Evolutionary conservation across 2,888 invertebrate genomes (phyloP), one percentile per base, ranked within the genome.

Genomic region (Incurvaria masculella): DNA sequence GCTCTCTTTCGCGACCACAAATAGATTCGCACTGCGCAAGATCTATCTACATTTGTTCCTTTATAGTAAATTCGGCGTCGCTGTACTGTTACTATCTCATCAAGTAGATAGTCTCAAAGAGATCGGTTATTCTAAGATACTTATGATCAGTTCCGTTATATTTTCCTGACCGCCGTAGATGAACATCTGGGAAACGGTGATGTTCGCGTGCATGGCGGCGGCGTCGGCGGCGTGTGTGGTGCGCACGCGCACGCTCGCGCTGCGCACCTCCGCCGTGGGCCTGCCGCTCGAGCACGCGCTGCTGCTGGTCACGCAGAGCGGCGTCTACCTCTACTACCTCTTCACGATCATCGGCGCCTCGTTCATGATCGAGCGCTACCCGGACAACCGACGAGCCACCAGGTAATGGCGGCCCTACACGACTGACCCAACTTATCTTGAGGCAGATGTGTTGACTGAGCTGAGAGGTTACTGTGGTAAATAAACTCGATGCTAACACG

Each of bases 261-360:
- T 70, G n/a, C 68, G 71, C 2, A 61, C 66, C 33, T 57, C 64
- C 1, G 61, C 72, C n/a, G 58, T 66, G 2, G 55, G 67, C 1
- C 58, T 80, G 58, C 79, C 79, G 42, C 67, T 90, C 54, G 89
- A 90, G 59, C 87, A 86, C 58, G 86, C 86, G 1, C 71, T 92
- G 18, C 71, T 92, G 33, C 80, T 91, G 4, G 85, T 90, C 38
- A 90, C 91, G 2, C 88, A 91, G 64, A 86, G 87, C 21, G 92
- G 91, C 3, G 85, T 91, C 49, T 89, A 88, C 64, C 80, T 90
- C 17, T 89, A 89, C 69, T 87, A 87, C 59, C 76, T 88, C 54
- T 88, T 90, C 61, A 87, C 88, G 60, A 86, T 90, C 44, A 87
- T 90, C 47, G 88, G 89, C 23, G 87, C 85, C 44, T 84, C 84